A percentile compares a stretch with the other conserved stretches of the same genome.
Conservation (phyloP, 2,797 vertebrate genomes). For the Austrolebias charrua region DNA sequence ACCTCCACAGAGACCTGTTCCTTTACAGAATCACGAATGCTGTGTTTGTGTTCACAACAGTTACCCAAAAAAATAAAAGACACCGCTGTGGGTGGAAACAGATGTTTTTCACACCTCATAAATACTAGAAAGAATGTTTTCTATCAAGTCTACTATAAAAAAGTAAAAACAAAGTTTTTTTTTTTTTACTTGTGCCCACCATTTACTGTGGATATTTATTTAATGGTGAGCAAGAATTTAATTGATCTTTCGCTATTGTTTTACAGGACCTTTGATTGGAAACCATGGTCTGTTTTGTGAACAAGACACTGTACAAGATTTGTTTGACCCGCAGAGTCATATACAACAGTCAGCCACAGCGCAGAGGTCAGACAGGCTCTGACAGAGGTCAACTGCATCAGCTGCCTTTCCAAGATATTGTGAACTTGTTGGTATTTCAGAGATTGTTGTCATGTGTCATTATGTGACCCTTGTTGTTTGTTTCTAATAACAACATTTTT, state of each 20-base stretch:
- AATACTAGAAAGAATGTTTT: background rate
- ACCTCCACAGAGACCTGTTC: slow-evolving; percentile 10
- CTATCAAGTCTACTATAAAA: slow-evolving; percentile 2
- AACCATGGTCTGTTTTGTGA: slow-evolving; percentile 20
- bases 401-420: slow-evolving; percentile 49
- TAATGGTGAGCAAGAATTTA: slow-evolving; percentile 24
- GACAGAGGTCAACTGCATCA: slow-evolving; percentile 59
- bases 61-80: too few species aligned
- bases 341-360: slow-evolving; percentile 34
- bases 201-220: slow-evolving; percentile 25
- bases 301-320: background rate
- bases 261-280: slow-evolving; percentile 27
- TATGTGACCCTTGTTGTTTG: slow-evolving; percentile 62
- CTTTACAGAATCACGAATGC: slow-evolving; percentile 8
- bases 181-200: slow-evolving; percentile 34
- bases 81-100: too few species aligned
- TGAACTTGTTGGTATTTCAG: slow-evolving; percentile 31
- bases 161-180: slow-evolving; percentile 7
- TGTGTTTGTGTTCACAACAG: background rate
- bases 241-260: slow-evolving; percentile 32
- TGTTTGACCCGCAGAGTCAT: slow-evolving; percentile 17
- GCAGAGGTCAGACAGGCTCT: slow-evolving; percentile 45
- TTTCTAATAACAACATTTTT: slow-evolving; percentile 54
- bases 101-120: too few species aligned
- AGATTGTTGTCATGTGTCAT: slow-evolving; percentile 59